These are phyloP conservation scores for Pogonocichla stellata DNA, from an alignment of 2,113 vertebrate genomes.

Conservation along the genomic window DNA sequence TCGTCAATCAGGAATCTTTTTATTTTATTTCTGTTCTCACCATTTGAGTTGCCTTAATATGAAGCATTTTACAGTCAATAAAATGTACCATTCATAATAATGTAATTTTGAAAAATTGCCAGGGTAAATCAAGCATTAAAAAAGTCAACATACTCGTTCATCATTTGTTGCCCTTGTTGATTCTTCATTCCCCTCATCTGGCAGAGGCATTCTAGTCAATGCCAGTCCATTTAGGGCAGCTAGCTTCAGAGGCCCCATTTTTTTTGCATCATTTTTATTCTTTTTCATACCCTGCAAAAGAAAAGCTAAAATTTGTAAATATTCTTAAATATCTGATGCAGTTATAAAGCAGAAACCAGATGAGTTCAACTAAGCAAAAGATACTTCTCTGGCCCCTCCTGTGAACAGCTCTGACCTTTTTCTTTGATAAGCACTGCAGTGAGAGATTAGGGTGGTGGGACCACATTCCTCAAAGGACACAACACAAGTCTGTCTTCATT, in stretches of 20 bases:
- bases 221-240: slow-evolving; percentile 91
- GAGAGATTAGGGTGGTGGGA: slow-evolving; percentile 23
- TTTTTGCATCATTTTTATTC: slow-evolving; percentile 85
- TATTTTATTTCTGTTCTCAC: background rate
- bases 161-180: slow-evolving; percentile 87
- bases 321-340: background rate
- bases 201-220: slow-evolving; percentile 82
- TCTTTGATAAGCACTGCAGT: background rate
- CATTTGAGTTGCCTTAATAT: background rate
- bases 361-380: background rate
- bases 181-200: slow-evolving; percentile 84
- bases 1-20: background rate
- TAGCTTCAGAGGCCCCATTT: slow-evolving; percentile 89
- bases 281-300: slow-evolving; percentile 91
- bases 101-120: background rate
- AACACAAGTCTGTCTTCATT: slow-evolving; percentile 63
- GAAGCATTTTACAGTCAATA: background rate
- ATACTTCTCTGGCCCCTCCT: background rate
- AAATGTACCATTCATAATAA: background rate
- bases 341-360: background rate
- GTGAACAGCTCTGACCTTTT: background rate
- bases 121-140: background rate
- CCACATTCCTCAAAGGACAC: slow-evolving; percentile 69
- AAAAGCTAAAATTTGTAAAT: background rate
- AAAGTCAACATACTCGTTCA: slow-evolving; percentile 80